Evolutionary conservation across 1,140 invertebrate genomes (phyloP), one percentile per base, ranked within the genome.

Genomic region (Rhysida immarginata): DNA sequence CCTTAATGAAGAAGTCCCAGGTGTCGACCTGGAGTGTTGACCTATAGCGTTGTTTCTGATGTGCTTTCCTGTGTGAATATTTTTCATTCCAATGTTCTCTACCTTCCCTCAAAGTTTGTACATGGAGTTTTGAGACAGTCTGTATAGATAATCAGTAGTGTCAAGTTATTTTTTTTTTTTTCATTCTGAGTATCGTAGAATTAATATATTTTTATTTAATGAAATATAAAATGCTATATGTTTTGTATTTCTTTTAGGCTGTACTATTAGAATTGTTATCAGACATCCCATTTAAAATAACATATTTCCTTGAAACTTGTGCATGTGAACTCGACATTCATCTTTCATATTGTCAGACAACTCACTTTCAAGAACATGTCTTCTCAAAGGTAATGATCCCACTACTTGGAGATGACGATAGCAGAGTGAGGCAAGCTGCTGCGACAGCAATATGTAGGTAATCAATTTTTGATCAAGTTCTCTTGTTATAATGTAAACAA

Each of bases 351-450:
- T 8, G 3, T 8, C 23, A 51, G 24, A 25, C 26, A 26, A 49
- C 26, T 27, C 45, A 68, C 58, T 77, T 76, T 64, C 81, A 84
- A 73, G 71, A 78, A 55, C 75, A 77, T 58, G 69, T 82, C 41
- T 61, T 85, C n/a, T 63, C 74, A 51, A 71, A 77, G 56, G 72
- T 83, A 46, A 67, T 86, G n/a, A 66, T 82, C 18, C 64, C 68
- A 29, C 67, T 88, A 26, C 64, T 89, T 2, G 76, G 75, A 14
- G 85, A 90, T 72, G 80, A 82, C 61, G 87, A 92, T 68, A 76
- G 77, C 52, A 75, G 86, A 68, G 85, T 92, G 5, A 71, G 88
- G 53, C 76, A 78, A 61, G 80, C 85, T 16, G 78, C 85, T 2
- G 75, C 81, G 8, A 68, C 73, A 43, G 74, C 82, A 18, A 75